phyloP scores from a whole-genome alignment of 2,113 vertebrate genomes.

The Hydropotes inermis region DNA sequence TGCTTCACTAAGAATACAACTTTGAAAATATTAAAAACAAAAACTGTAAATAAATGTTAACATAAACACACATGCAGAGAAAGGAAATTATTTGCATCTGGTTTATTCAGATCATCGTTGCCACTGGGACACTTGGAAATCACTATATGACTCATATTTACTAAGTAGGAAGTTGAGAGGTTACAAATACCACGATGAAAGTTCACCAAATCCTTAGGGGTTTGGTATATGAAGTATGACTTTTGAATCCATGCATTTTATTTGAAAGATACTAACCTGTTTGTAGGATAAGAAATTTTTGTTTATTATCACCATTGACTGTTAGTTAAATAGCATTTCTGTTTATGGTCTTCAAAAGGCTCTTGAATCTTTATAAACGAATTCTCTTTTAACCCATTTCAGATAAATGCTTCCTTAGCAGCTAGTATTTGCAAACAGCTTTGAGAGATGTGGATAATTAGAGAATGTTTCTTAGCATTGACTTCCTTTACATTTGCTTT shows the following conservation, averaged over 20 bases:
- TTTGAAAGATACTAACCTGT: constrained; percentile 25
- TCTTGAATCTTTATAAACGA: constrained; percentile 13
- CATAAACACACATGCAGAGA: background rate
- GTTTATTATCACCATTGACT: constrained; percentile 13
- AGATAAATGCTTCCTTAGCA: background rate
- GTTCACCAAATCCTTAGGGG: background rate
- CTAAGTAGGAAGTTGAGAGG: constrained; percentile 3
- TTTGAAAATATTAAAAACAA: constrained; percentile 23
- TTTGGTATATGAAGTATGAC: background rate
- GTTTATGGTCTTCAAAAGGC: constrained; percentile 29
- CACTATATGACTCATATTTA: constrained; percentile 45
- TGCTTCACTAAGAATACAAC: background rate
- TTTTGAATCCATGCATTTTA: constrained; percentile 23
- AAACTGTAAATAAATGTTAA: constrained; percentile 36
- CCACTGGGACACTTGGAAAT: background rate
- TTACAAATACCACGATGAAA: background rate
- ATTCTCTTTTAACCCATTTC: constrained; percentile 30
- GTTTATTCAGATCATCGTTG: background rate
- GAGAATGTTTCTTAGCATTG: background rate
- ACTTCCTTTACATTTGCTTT: background rate
- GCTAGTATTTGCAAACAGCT: constrained; percentile 19
- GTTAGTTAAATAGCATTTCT: constrained; percentile 42
- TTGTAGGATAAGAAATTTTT: constrained; percentile 38
- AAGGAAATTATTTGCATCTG: background rate
- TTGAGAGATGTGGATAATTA: background rate